These are phyloP conservation scores for Macropis europaea DNA, from an alignment of 2,888 invertebrate genomes.

Conservation along the genomic window DNA sequence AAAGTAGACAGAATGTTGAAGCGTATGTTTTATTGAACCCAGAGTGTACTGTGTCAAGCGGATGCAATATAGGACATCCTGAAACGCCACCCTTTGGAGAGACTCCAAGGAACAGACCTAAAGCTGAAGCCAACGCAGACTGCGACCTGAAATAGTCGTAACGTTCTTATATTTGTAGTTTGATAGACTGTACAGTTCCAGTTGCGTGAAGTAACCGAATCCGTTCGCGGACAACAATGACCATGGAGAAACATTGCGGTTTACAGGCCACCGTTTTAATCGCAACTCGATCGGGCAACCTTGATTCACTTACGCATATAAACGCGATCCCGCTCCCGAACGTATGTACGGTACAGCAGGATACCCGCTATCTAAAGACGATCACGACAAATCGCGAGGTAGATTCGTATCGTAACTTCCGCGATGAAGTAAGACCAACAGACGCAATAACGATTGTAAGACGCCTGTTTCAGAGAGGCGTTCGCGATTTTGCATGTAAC, in stretches of 20 bases:
- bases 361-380: constrained; percentile 44
- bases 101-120: too few relatives aligned
- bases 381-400: constrained; percentile 45
- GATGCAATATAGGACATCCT: too few relatives aligned
- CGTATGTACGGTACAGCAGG: constrained; percentile 36
- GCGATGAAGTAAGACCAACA: constrained; percentile 46
- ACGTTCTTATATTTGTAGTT: too few relatives aligned
- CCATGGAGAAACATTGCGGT: background rate
- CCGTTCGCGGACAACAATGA: background rate
- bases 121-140: too few relatives aligned
- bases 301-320: constrained; percentile 46
- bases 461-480: background rate
- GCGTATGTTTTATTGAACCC: too few relatives aligned
- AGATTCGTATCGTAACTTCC: constrained; percentile 58
- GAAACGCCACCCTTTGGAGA: too few relatives aligned
- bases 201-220: background rate
- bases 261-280: constrained; percentile 15
- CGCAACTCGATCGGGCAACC: constrained; percentile 35
- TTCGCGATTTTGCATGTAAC: background rate
- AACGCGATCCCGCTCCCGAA: constrained; percentile 17
- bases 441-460: constrained; percentile 28
- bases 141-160: too few relatives aligned
- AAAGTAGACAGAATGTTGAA: too few relatives aligned
- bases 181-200: background rate
- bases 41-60: too few relatives aligned